Evolutionary conservation across 1,140 invertebrate genomes (phyloP).

Genomic region (Pogonomyrmex californicus): DNA sequence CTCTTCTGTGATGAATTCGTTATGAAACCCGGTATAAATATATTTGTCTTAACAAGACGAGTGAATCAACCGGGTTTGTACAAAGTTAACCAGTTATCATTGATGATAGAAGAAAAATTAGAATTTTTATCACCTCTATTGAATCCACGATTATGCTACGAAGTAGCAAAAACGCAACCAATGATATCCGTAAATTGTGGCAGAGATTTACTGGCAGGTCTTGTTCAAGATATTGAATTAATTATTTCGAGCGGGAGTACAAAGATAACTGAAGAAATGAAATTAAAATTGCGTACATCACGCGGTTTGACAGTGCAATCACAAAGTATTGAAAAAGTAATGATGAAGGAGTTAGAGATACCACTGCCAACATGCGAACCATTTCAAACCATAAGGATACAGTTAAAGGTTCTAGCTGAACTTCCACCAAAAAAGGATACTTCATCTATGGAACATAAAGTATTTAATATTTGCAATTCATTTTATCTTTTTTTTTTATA

Average conservation of each 20-base stretch:
- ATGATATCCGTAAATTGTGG: constrained; percentile 86
- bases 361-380: constrained; percentile 90
- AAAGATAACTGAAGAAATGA: constrained; percentile 86
- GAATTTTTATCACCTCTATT: constrained; percentile 86
- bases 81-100: constrained; percentile 88
- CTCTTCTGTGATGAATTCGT: constrained; percentile 88
- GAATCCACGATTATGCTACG: constrained; percentile 86
- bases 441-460: constrained; percentile 91
- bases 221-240: constrained; percentile 90
- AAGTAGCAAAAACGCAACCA: constrained; percentile 88
- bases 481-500: constrained; percentile 11
- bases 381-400: constrained; percentile 89
- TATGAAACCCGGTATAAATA: constrained; percentile 92
- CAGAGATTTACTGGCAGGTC: constrained; percentile 90
- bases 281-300: constrained; percentile 88
- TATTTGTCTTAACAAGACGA: constrained; percentile 89
- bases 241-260: constrained; percentile 91
- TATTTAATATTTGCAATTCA: constrained; percentile 80
- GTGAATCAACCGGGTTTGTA: constrained; percentile 88
- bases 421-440: constrained; percentile 90
- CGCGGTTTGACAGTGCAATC: constrained; percentile 87
- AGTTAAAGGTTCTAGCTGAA: constrained; percentile 91
- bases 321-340: constrained; percentile 78
- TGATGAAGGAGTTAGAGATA: constrained; percentile 89
- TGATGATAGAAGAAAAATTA: constrained; percentile 88